Base-by-base conservation (phyloP, 2,888 invertebrate genomes). In the Zelleria hepariella region DNA sequence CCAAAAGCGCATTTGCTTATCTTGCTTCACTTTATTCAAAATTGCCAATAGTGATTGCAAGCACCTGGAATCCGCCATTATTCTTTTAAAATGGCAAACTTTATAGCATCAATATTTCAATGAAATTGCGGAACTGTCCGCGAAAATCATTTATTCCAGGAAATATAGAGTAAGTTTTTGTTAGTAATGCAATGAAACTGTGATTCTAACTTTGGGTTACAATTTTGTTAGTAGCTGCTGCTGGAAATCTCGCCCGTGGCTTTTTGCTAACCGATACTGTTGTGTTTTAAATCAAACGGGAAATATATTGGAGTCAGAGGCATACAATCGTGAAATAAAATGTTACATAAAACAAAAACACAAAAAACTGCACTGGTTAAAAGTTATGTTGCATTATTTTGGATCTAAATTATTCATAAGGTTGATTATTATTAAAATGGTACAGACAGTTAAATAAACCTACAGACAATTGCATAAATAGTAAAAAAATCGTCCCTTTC, bases 21-120 rank as follows among this genome's bases (percentile, higher is more conserved):
- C 71, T 71, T 67, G 68, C 70, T 74, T 73, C 71, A 72, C 76
- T 78, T 78, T 77, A 75, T 80, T 75, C 68, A 62, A 65, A 65
- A 65, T 63, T 63, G 62, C 75, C 74, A 74, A 77, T 80, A 77
- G 79, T 79, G 78, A 79, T 79, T 77, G 77, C 70, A 70, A 70
- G 68, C 81, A 81, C 78, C 81, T 81, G 80, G 76, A 79, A 67
- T 77, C 70, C 62, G 68, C 78, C 73, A 80, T 80, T 77, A 78
- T 75, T 80, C 80, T 79, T 79, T 77, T 78, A 77, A 80, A 80
- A 80, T 78, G 78, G 80, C 76, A 74, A 74, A 76, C 71, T 78
- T 77, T 80, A 80, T 77, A 72, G 75, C 77, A 62, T 75, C 75
- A 74, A 80, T 80, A 78, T 80, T 78, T 80, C 77, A 80, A 65